Evolutionary conservation across 1,140 invertebrate genomes (phyloP).

Genomic region (Heliconius hermathena): DNA sequence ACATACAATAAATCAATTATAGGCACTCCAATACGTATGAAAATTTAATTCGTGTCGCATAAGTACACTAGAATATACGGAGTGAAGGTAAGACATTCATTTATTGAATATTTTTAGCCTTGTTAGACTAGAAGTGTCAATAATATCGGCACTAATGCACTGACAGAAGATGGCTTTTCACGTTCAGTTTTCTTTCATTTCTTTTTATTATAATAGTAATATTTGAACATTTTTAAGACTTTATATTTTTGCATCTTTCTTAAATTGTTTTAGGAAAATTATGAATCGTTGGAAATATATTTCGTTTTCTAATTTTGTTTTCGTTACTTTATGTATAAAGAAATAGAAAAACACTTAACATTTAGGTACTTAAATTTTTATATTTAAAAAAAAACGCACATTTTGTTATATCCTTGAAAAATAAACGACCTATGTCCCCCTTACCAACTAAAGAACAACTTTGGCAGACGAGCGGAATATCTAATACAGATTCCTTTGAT

Average conservation of each 20-base stretch:
- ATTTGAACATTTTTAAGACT: neutral
- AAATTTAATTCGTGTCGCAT: conserved; percentile 38
- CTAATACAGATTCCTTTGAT: conserved; percentile 34
- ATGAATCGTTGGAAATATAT: neutral
- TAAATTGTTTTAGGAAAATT: neutral
- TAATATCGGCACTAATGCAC: conserved; percentile 42
- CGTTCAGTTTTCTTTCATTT: neutral
- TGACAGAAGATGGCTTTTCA: neutral
- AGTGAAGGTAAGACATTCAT: conserved; percentile 34
- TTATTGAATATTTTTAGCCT: conserved; percentile 43
- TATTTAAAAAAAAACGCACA: neutral
- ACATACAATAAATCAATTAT: conserved; percentile 33
- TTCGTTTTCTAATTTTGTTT: neutral
- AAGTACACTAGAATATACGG: conserved; percentile 35
- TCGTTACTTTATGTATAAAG: neutral
- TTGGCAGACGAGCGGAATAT: conserved; percentile 31
- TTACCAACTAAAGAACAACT: conserved; percentile 28
- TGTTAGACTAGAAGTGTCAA: conserved; percentile 54
- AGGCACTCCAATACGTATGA: conserved; percentile 40
- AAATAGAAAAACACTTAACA: neutral
- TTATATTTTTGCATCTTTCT: neutral
- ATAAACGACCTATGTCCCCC: conserved; percentile 4
- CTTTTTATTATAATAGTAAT: neutral
- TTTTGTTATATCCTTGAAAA: conserved; percentile 1
- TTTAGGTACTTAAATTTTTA: neutral